Conservation (phyloP, 2,888 invertebrate species). For the Epinotia bilunana region DNA sequence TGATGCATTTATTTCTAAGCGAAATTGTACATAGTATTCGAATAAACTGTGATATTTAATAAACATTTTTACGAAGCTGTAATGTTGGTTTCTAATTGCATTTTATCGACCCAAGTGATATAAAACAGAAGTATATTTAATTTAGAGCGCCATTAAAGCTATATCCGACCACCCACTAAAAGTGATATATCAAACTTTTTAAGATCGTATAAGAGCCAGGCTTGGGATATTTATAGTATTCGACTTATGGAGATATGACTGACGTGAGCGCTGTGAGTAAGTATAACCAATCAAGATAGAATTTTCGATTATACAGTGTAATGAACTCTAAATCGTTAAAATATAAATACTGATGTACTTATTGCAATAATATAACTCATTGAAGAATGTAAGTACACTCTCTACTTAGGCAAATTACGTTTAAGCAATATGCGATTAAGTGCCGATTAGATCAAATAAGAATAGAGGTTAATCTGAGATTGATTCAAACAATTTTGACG, state of each 20-base stretch:
- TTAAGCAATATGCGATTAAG: no score
- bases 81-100: constrained; percentile 23
- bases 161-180: constrained; percentile 59
- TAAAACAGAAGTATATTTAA: constrained; percentile 48
- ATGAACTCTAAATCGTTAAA: not conserved
- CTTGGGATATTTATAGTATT: constrained; percentile 44
- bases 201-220: constrained; percentile 51
- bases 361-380: no score
- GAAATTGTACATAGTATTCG: constrained; percentile 46
- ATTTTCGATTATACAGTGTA: not conserved
- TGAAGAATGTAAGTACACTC: no score
- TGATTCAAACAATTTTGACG: no score
- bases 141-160: constrained; percentile 52
- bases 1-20: constrained; percentile 33
- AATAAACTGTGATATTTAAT: constrained; percentile 63
- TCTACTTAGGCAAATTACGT: no score
- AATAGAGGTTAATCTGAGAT: no score
- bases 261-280: constrained; percentile 6
- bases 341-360: not conserved
- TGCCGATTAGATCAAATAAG: no score
- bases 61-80: constrained; percentile 46
- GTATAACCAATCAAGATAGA: constrained; percentile 7
- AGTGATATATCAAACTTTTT: constrained; percentile 55
- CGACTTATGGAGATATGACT: constrained; percentile 39
- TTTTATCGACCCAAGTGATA: constrained; percentile 34